Evolutionary conservation across 2,797 vertebrate genomes (phyloP).

Genomic region (Sparus aurata): DNA sequence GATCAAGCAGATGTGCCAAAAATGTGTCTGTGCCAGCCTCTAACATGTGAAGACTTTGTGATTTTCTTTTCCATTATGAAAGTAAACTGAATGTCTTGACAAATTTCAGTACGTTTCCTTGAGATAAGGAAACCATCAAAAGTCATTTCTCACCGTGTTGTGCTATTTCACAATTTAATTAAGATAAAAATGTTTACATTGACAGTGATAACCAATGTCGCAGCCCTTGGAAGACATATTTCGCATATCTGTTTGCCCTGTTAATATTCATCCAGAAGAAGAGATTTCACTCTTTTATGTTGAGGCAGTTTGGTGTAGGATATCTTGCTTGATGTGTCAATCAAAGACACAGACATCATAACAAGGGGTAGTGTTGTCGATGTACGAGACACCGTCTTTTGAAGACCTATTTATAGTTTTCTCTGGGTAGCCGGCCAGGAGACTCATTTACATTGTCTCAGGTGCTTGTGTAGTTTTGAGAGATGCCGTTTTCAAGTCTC

Average conservation of each 20-base stretch:
- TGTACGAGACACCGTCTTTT: neutral
- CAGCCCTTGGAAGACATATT: neutral
- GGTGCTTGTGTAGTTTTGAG: neutral
- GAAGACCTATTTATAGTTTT: neutral
- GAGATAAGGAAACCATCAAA: no score
- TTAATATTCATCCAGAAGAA: neutral
- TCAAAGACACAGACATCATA: neutral
- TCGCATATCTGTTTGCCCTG: neutral
- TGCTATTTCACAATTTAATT: neutral
- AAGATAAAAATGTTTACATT: neutral
- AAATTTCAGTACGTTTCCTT: no score
- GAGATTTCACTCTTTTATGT: neutral
- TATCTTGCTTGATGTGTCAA: neutral
- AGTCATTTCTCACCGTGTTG: no score
- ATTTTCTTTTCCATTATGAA: neutral
- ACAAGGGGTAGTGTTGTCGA: neutral
- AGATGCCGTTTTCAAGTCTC: slow-evolving; percentile 20
- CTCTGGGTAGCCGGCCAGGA: neutral
- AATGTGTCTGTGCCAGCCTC: neutral
- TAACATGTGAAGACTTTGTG: neutral
- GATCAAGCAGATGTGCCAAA: neutral
- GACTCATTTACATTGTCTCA: neutral
- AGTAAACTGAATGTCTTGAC: neutral
- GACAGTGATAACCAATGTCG: neutral
- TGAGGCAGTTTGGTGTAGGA: neutral